Percentiles rank a stretch among this genome's conserved stretches.
Conservation (phyloP, 2,888 invertebrate genomes). For the Taenaris catops region DNA sequence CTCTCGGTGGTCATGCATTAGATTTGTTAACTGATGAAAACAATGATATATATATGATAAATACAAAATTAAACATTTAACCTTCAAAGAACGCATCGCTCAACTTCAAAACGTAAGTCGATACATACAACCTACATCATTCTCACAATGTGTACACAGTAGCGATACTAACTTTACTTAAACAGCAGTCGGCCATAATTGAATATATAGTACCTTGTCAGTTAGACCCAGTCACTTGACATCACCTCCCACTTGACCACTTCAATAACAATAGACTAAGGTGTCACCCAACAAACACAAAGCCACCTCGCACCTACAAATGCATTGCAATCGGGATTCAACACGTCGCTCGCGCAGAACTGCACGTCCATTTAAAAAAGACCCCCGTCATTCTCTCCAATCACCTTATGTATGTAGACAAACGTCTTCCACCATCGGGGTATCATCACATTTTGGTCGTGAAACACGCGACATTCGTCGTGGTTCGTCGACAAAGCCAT, state of each 20-base stretch:
- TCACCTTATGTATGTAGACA: conserved; percentile 3
- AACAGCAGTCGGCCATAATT: no score
- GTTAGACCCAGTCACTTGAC: conserved; percentile 14
- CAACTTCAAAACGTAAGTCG: no score
- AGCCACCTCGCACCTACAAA: conserved; percentile 42
- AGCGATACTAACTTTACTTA: no score
- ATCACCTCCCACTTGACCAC: conserved; percentile 20
- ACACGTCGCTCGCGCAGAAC: conserved; percentile 43
- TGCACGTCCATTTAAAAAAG: conserved; percentile 34
- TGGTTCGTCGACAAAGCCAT: conserved; percentile 55
- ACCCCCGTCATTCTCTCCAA: conserved; percentile 24
- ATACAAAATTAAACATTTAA: no score
- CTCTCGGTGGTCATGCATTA: no score
- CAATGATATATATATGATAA: no score
- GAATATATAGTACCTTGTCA: conserved; percentile 1
- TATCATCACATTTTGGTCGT: conserved; percentile 32
- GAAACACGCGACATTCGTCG: conserved; percentile 55
- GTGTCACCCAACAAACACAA: conserved; percentile 36
- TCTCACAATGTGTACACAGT: no score
- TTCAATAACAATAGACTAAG: conserved; percentile 29
- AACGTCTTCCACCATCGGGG: conserved; percentile 4
- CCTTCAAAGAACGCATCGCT: no score
- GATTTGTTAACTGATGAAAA: no score
- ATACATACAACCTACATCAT: no score
- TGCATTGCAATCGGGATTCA: conserved; percentile 50